phyloP scores from a whole-genome alignment of 1,140 invertebrate genomes.

The Leptoteleia sp. region DNA sequence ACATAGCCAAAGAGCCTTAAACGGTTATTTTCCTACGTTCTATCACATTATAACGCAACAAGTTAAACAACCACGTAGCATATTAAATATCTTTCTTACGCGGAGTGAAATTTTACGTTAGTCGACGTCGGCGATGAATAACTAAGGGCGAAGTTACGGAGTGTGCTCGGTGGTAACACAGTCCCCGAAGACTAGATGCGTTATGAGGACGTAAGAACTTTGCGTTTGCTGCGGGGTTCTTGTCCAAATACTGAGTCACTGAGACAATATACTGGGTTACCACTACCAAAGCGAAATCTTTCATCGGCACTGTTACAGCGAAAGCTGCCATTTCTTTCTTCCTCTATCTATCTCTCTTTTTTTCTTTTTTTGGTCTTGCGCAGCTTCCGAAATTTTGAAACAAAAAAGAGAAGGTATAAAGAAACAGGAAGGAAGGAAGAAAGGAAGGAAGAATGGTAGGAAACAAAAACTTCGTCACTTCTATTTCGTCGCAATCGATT shows the following conservation, averaged over 20 bases:
- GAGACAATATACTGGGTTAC: slow-evolving; percentile 72
- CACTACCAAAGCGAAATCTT: slow-evolving; percentile 46
- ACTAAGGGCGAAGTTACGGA: slow-evolving; percentile 48
- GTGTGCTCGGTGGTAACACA: slow-evolving; percentile 50
- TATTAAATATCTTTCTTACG: slow-evolving; percentile 46
- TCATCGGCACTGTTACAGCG: slow-evolving; percentile 26
- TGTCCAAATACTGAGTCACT: slow-evolving; percentile 80
- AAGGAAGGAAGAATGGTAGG: no score
- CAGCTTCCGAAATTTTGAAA: slow-evolving; percentile 2
- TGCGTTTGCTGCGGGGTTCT: slow-evolving; percentile 66
- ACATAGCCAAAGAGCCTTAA: slow-evolving; percentile 4
- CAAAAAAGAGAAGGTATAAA: slow-evolving; percentile 4
- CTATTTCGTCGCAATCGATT: slow-evolving; percentile 35
- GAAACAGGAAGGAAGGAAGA: slow-evolving; percentile 6
- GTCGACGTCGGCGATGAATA: slow-evolving; percentile 43
- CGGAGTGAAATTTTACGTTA: slow-evolving; percentile 30
- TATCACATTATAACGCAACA: slow-evolving; percentile 48
- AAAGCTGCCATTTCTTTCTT: slow-evolving; percentile 20
- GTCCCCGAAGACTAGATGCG: slow-evolving; percentile 63
- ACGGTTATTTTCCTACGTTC: slow-evolving; percentile 22
- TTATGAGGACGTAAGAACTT: slow-evolving; percentile 66
- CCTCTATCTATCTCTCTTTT: no score
- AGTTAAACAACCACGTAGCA: slow-evolving; percentile 30
- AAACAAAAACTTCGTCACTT: slow-evolving; percentile 12
- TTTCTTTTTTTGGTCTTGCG: no score